Conservation (phyloP, 2,888 invertebrate genomes). For the Muscina levida region DNA sequence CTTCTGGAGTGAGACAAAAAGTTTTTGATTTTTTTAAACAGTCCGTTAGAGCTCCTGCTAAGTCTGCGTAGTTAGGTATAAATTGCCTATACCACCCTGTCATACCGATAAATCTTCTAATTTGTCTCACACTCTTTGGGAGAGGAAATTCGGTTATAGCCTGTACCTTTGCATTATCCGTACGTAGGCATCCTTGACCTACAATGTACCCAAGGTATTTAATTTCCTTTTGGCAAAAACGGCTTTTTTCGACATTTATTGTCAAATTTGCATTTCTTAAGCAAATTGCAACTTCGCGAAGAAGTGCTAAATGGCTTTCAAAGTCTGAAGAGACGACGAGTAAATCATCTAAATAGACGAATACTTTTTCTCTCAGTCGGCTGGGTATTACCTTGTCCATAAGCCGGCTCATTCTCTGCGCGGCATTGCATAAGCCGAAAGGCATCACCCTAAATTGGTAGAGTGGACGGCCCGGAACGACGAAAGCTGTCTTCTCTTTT, state of each 20-base stretch:
- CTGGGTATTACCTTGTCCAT: conserved; percentile 5
- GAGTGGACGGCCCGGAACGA: no score
- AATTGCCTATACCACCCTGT: conserved; percentile 48
- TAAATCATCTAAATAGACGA: conserved; percentile 45
- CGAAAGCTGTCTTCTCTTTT: no score
- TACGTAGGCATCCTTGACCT: conserved; percentile 29
- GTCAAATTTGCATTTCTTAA: conserved; percentile 32
- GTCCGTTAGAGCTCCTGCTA: conserved; percentile 24
- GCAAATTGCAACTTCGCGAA: conserved; percentile 15
- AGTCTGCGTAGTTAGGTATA: conserved; percentile 28
- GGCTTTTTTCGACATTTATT: conserved; percentile 36
- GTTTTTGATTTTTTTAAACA: conserved; percentile 4
- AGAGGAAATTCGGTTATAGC: conserved; percentile 39
- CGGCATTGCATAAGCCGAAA: conserved; percentile 1
- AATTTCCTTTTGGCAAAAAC: conserved; percentile 38
- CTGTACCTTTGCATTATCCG: conserved; percentile 15
- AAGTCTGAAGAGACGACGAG: conserved; percentile 34
- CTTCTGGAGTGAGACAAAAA: conserved; percentile 16
- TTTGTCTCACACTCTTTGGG: background rate
- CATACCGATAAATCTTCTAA: no score
- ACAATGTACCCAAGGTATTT: conserved; percentile 42
- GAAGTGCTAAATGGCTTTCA: conserved; percentile 26
- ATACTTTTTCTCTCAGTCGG: conserved; percentile 2
- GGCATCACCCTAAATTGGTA: no score
- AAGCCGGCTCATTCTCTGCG: background rate